Percentiles rank a stretch among this genome's conserved stretches.
Evolutionary conservation across 2,797 vertebrate genomes (phyloP).

Genomic region (Champsocephalus esox): DNA sequence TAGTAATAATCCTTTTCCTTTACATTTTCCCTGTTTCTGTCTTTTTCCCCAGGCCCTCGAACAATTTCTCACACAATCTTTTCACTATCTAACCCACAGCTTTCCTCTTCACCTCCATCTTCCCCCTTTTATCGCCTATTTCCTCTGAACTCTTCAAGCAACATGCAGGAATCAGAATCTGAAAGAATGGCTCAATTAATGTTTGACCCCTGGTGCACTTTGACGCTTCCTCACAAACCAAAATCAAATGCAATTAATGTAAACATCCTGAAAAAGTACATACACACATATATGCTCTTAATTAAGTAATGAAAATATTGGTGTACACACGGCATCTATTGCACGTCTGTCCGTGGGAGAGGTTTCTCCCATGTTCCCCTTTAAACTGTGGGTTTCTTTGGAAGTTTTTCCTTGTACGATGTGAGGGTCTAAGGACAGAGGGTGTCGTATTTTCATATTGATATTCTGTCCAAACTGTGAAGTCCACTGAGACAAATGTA

Average conservation of each 20-base stretch:
- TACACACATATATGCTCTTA: no score
- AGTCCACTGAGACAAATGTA: no score
- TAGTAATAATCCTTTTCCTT: background rate
- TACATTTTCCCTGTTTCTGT: background rate
- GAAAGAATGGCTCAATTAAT: constrained; percentile 16
- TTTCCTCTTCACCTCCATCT: background rate
- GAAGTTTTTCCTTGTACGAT: no score
- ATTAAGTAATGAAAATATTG: background rate
- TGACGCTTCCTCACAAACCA: constrained; percentile 38
- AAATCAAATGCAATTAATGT: constrained; percentile 46
- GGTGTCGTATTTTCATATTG: no score
- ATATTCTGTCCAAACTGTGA: no score
- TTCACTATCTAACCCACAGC: background rate
- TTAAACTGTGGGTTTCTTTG: no score
- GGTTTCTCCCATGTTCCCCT: no score
- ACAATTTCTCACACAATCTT: background rate
- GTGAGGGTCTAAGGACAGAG: no score
- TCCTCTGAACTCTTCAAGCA: constrained; percentile 12
- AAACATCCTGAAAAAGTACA: constrained; percentile 32
- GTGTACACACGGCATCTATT: no score
- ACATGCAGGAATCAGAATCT: constrained; percentile 21
- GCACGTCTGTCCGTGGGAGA: no score
- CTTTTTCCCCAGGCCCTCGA: background rate
- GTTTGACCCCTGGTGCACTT: constrained; percentile 26
- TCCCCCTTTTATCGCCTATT: background rate